Evolutionary conservation across 2,797 vertebrate genomes (phyloP), one percentile per base, ranked within the genome.

Genomic region (Lepus townsendii): DNA sequence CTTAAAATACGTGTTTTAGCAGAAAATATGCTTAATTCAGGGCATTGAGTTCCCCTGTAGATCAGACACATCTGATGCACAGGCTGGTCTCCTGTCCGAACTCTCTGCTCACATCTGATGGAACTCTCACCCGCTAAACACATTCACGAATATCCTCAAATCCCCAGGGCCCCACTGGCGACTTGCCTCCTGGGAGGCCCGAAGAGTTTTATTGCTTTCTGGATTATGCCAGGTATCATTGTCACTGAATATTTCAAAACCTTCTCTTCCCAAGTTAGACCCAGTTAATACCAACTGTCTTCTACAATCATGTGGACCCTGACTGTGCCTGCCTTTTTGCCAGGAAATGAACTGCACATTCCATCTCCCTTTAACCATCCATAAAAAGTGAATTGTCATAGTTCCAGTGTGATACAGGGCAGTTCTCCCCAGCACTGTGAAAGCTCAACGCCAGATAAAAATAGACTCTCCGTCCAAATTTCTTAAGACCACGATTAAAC

Each of bases 401-500:
- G 20, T 57, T 66, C 12, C 12, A 17, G 8, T 7, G 2, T 32
- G 63, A 90, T 97, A 97, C 96, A 97, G 90, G 92, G 88, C 66
- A 95, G 94, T 95, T 98, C 93, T 97, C 91, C 87, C 96, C 97
- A 95, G 96, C 90, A 94, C 19, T 88, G 52, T n/a, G 79, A 89
- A 79, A 94, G 6, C 85, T 97, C 96, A 98, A 96, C 60, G 91
- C 96, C 92, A 93, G 91, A 97, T 97, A 96, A 97, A 97, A 98
- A 96, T 73, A 97, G 96, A 98, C 96, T 96, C 95, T 71, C 96
- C 96, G 92, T 96, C 32, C 97, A 97, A 75, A 87, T 97, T 90
- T 97, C 97, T 87, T 94, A 96, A 96, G 97, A 97, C 93, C 94
- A 71, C 96, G 96, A 96, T 90, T 98, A 96, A 88, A 83, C 91